A percentile compares a stretch with the other conserved stretches of the same genome.
Conservation (phyloP, 2,888 invertebrate species). For the Chaitophorus viminalis region DNA sequence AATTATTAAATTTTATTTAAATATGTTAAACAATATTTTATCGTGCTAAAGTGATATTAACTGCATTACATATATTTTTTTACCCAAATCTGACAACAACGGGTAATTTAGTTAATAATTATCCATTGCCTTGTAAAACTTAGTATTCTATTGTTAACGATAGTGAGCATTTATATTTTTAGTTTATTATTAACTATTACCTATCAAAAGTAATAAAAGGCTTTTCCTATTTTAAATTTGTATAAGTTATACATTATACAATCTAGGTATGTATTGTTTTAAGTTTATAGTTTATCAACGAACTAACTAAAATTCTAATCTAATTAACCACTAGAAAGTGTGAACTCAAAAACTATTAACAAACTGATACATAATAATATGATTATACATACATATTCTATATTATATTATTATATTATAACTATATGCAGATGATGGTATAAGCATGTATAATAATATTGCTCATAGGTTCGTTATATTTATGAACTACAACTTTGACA, state of each 20-base stretch:
- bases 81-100: too few species aligned
- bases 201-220: background rate
- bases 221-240: background rate
- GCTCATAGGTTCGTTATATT: background rate
- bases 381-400: too few species aligned
- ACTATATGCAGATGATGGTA: background rate
- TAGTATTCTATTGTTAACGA: too few species aligned
- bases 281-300: conserved; percentile 18
- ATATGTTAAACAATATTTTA: too few species aligned
- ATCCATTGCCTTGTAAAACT: too few species aligned
- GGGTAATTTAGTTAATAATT: too few species aligned
- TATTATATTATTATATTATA: too few species aligned
- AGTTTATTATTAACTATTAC: background rate
- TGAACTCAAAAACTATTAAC: conserved; percentile 37
- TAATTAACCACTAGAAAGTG: conserved; percentile 15
- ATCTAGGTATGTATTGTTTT: background rate
- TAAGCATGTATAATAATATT: background rate
- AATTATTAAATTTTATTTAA: too few species aligned
- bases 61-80: too few species aligned
- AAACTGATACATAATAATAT: background rate
- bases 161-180: background rate
- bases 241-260: background rate
- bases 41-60: too few species aligned
- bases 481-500: background rate
- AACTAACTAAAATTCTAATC: conserved; percentile 14